Conservation (phyloP, 2,888 invertebrate species). For the Litoditis marina region DNA sequence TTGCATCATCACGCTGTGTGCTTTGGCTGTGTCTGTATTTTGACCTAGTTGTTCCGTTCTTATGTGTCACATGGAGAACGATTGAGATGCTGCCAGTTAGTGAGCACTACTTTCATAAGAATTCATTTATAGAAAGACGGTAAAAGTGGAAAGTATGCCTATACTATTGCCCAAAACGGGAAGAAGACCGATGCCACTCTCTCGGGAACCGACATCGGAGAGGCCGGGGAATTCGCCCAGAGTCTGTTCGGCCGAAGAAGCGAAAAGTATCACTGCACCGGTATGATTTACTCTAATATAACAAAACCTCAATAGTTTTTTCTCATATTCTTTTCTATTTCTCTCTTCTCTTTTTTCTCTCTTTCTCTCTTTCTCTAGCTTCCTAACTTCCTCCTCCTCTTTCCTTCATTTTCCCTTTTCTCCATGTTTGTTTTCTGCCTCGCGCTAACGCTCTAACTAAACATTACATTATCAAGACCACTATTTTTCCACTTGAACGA, state of each 20-base stretch:
- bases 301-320: background rate
- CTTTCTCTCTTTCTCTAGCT: no score
- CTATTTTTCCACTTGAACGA: no score
- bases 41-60: no score
- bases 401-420: background rate
- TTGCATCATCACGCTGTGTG: background rate
- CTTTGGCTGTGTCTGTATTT: no score
- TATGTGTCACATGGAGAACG: no score
- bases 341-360: no score
- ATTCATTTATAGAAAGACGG: slow-evolving; percentile 44
- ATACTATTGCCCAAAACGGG: slow-evolving; percentile 57
- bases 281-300: slow-evolving; percentile 11
- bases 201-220: slow-evolving; percentile 45
- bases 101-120: background rate
- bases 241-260: slow-evolving; percentile 55
- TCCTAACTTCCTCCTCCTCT: no score
- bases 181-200: slow-evolving; percentile 56
- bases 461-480: no score
- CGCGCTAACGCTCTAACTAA: no score
- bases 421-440: no score
- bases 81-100: no score
- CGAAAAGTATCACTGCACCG: slow-evolving; percentile 59
- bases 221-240: slow-evolving; percentile 46
- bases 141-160: slow-evolving; percentile 55
- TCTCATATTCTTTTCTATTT: background rate